A percentile compares a stretch with the other conserved stretches of the same genome.
These are phyloP conservation scores for Nymphalis urticae DNA, from an alignment of 2,888 invertebrate genomes.

Conservation along the genomic window DNA sequence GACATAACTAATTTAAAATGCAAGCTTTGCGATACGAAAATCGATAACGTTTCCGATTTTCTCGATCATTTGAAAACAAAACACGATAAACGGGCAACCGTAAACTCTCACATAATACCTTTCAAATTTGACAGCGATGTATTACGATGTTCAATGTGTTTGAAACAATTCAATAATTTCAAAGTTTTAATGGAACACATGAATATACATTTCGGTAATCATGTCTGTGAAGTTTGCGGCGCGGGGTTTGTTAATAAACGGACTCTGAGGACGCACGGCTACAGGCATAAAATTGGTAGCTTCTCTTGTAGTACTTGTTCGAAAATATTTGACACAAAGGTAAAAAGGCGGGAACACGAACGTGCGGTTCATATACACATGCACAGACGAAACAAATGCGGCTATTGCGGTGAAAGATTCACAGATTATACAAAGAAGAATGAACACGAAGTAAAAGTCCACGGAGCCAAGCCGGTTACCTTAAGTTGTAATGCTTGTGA, in stretches of 20 bases:
- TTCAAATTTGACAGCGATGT: conserved; percentile 50
- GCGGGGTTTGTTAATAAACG: conserved; percentile 67
- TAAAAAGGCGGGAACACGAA: conserved; percentile 67
- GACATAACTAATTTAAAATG: conserved; percentile 43
- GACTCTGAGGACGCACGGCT: conserved; percentile 51
- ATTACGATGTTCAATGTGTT: conserved; percentile 50
- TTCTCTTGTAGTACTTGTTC: conserved; percentile 63
- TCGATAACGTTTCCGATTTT: conserved; percentile 44
- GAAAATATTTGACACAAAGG: conserved; percentile 67
- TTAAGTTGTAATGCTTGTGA: conserved; percentile 73
- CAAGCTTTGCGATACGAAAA: conserved; percentile 32
- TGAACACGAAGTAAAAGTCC: conserved; percentile 59
- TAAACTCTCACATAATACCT: conserved; percentile 50
- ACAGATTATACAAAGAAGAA: conserved; percentile 65
- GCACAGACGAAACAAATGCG: conserved; percentile 54
- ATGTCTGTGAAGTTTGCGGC: conserved; percentile 74
- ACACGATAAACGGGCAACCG: conserved; percentile 43
- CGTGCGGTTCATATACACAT: conserved; percentile 57
- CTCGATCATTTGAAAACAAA: conserved; percentile 46
- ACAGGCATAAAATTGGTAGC: conserved; percentile 54
- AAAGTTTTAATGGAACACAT: conserved; percentile 57
- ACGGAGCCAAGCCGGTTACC: conserved; percentile 63
- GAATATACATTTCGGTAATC: conserved; percentile 65
- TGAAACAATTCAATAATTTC: conserved; percentile 34
- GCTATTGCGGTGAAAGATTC: conserved; percentile 58